Conservation (phyloP, 2,797 vertebrate species). For the Kryptolebias ocellatus region DNA sequence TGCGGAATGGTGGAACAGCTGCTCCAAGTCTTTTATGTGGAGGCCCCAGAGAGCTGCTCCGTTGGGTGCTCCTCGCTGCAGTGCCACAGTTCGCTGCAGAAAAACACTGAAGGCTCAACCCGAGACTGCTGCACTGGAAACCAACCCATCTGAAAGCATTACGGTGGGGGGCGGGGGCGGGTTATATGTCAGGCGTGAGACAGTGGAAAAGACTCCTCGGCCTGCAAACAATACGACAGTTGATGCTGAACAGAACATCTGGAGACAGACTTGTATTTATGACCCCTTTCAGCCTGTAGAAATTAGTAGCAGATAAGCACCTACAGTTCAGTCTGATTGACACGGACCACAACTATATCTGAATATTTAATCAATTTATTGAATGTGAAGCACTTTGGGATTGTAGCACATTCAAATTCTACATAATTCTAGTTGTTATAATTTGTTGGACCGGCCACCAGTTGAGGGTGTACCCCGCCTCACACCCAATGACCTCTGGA, state of each 20-base stretch:
- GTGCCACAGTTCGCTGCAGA: constrained; percentile 43
- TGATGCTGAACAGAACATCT: constrained; percentile 39
- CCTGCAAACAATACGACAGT: constrained; percentile 40
- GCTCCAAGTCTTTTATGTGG: constrained; percentile 60
- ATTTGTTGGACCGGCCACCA: too few species aligned
- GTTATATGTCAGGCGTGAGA: constrained; percentile 22
- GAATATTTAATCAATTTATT: background rate
- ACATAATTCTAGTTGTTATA: too few species aligned
- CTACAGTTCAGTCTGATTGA: background rate
- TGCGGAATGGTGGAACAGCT: constrained; percentile 74
- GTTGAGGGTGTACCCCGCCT: too few species aligned
- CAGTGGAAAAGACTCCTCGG: constrained; percentile 20
- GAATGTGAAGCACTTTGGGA: background rate
- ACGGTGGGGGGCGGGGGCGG: background rate
- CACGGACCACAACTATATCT: too few species aligned
- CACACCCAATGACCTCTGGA: too few species aligned
- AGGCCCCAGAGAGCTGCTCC: constrained; percentile 63
- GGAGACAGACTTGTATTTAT: background rate
- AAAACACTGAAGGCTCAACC: constrained; percentile 32
- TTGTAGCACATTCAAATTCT: too few species aligned
- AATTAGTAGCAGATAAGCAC: background rate
- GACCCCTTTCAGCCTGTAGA: too few species aligned
- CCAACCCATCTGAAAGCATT: constrained; percentile 27
- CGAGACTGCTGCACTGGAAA: constrained; percentile 17
- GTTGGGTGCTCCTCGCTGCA: constrained; percentile 29